A percentile compares a stretch with the other conserved stretches of the same genome.
phyloP scores from a whole-genome alignment of 2,888 invertebrate genomes.

The Chrysolina haemoptera region DNA sequence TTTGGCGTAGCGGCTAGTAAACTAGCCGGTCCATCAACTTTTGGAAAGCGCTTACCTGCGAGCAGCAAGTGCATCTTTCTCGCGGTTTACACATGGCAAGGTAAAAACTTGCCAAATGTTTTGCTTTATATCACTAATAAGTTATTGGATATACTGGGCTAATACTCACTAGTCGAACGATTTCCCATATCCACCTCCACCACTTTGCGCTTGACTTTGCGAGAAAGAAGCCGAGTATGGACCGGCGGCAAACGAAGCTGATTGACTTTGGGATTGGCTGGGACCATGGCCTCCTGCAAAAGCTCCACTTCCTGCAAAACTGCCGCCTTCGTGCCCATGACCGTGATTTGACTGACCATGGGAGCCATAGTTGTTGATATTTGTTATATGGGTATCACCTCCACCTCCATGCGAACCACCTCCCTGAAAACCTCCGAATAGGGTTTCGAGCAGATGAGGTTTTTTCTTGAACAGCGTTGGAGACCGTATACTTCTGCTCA shows the following conservation, averaged over 20 bases:
- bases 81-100: no score
- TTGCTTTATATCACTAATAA: conserved; percentile 14
- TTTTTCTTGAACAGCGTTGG: conserved; percentile 36
- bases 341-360: conserved; percentile 31
- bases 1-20: not conserved
- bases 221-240: conserved; percentile 50
- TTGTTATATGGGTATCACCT: conserved; percentile 42
- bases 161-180: conserved; percentile 25
- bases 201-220: conserved; percentile 50
- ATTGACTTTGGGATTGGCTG: conserved; percentile 50
- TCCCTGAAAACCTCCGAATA: conserved; percentile 30
- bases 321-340: conserved; percentile 38
- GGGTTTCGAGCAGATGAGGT: conserved; percentile 20
- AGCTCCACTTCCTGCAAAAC: conserved; percentile 46
- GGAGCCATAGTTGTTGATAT: conserved; percentile 43
- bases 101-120: not conserved
- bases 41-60: not conserved
- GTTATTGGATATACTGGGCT: not conserved
- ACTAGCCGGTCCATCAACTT: not conserved
- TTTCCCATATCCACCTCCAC: conserved; percentile 26
- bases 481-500: conserved; percentile 28
- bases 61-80: no score
- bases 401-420: conserved; percentile 42
- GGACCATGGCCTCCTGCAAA: conserved; percentile 45
- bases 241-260: conserved; percentile 51